Conservation (phyloP, 2,797 vertebrate genomes). For the Trichosurus vulpecula region DNA sequence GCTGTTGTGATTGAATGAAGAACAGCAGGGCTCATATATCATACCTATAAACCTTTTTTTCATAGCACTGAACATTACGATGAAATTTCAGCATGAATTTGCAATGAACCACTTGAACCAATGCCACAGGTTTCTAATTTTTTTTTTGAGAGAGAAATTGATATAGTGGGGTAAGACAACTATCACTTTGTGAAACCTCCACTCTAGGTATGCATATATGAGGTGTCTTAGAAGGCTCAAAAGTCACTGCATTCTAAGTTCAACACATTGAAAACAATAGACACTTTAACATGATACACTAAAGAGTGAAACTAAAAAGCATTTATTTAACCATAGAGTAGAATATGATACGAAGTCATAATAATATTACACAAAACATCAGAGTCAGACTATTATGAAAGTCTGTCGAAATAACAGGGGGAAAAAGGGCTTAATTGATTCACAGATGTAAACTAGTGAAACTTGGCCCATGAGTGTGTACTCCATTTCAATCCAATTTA, state of each 20-base stretch:
- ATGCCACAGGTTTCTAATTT: background rate
- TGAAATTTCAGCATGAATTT: background rate
- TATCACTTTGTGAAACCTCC: background rate
- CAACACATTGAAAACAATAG: background rate
- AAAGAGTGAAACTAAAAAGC: background rate
- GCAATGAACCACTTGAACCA: background rate
- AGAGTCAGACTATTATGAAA: background rate
- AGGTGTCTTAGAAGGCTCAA: background rate
- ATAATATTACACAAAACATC: fast-evolving
- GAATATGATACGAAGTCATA: fast-evolving
- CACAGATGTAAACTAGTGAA: too few species aligned
- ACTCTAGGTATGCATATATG: background rate
- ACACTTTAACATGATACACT: background rate
- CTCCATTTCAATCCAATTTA: background rate
- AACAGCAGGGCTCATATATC: background rate
- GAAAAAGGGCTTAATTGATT: background rate
- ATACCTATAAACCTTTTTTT: background rate
- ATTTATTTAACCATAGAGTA: background rate
- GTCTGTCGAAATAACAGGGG: background rate
- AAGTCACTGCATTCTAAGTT: background rate
- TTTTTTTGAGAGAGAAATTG: background rate
- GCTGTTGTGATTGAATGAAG: background rate
- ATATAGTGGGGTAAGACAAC: background rate
- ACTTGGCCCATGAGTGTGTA: background rate
- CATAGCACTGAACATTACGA: background rate